Percentiles rank a stretch among this genome's conserved stretches.
Conservation (phyloP, 2,113 vertebrate genomes). For the Camelus bactrianus region DNA sequence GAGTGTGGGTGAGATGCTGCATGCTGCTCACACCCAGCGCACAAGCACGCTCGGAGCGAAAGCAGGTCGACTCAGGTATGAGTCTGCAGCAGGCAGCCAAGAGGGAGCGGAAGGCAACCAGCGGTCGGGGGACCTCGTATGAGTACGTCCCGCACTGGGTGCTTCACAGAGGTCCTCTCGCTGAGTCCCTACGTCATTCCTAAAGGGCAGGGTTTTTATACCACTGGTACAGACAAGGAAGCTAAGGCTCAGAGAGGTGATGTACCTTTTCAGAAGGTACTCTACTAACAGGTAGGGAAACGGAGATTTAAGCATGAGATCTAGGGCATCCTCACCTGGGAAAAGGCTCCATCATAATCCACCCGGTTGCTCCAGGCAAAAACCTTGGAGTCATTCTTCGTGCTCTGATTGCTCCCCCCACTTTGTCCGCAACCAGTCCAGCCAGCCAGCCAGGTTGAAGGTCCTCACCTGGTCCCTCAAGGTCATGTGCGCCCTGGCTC, state of each 20-base stretch:
- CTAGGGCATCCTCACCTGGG: neutral
- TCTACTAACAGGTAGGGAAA: neutral
- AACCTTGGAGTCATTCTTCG: neutral
- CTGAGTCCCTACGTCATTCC: too few relatives aligned
- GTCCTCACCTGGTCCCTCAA: neutral
- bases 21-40: neutral
- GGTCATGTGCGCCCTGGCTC: neutral
- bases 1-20: slow-evolving; percentile 68
- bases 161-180: neutral
- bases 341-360: neutral
- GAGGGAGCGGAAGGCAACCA: neutral
- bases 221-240: neutral
- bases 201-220: neutral
- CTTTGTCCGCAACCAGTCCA: too few relatives aligned
- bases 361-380: neutral
- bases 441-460: neutral
- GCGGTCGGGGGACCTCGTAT: fast-evolving
- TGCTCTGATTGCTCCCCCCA: neutral
- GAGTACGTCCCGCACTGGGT: fast-evolving
- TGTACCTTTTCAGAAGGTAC: neutral
- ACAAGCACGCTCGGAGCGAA: neutral
- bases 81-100: neutral
- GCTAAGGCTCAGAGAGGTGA: neutral
- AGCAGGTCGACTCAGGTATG: neutral
- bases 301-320: neutral